Evolutionary conservation across 2,888 invertebrate genomes (phyloP).

Genomic region (Acronicta psi): DNA sequence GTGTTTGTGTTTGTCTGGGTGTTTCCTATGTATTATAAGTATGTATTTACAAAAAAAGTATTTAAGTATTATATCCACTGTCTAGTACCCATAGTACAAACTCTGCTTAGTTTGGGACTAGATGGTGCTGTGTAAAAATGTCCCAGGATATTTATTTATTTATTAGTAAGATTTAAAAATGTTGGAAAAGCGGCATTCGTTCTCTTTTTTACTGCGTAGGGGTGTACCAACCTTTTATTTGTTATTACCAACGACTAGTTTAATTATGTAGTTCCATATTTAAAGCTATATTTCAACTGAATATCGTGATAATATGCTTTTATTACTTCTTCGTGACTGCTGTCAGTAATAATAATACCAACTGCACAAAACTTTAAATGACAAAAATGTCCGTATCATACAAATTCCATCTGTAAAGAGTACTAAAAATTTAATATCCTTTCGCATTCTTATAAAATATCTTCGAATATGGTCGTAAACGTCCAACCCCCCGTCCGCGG

Average conservation of each 20-base stretch:
- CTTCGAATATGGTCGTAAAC: conserved; percentile 80
- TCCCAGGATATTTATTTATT: no score
- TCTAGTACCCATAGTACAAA: no score
- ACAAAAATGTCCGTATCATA: conserved; percentile 31
- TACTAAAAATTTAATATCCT: conserved; percentile 69
- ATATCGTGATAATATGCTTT: conserved; percentile 1
- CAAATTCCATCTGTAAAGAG: conserved; percentile 33
- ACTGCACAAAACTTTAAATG: conserved; percentile 29
- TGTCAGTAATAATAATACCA: conserved; percentile 2
- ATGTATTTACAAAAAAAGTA: no score
- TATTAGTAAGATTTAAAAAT: no score
- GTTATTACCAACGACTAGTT: conserved; percentile 13
- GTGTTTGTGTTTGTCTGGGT: no score
- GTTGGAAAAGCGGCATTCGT: no score
- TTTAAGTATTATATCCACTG: no score
- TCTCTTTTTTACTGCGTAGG: conserved; percentile 33
- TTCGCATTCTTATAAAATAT: conserved; percentile 68
- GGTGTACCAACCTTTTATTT: conserved; percentile 17
- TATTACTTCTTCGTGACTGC: background rate
- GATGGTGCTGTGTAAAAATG: no score
- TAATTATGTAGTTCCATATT: background rate
- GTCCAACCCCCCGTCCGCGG: conserved; percentile 56
- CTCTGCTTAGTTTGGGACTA: no score
- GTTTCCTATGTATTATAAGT: no score
- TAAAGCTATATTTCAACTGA: no score